Evolutionary conservation across 2,888 invertebrate genomes (phyloP).

Genomic region (Melanargia galathea): DNA sequence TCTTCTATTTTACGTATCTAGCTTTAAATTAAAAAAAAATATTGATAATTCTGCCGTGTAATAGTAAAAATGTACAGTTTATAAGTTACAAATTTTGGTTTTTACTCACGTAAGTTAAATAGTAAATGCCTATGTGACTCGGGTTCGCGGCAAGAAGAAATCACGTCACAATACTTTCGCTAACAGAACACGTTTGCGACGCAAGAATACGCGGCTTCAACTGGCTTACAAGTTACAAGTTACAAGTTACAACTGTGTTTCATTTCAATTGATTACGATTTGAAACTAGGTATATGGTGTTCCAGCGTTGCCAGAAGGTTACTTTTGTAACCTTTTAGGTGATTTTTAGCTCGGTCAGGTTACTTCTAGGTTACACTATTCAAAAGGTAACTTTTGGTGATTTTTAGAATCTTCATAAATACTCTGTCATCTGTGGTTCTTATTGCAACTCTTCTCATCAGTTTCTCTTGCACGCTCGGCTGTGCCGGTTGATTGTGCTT

Average conservation of each 20-base stretch:
- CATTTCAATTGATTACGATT: constrained; percentile 11
- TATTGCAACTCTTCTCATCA: no score
- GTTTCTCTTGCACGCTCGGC: no score
- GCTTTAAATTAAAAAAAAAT: not conserved
- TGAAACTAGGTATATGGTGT: constrained; percentile 7
- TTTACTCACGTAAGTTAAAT: constrained; percentile 6
- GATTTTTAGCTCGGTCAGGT: no score
- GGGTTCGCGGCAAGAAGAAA: not conserved
- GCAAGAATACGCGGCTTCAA: not conserved
- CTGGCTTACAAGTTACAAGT: no score
- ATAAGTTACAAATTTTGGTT: not conserved
- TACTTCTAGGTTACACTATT: no score
- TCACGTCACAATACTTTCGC: not conserved
- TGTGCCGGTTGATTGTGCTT: no score
- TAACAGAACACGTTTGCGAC: not conserved
- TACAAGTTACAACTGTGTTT: not conserved
- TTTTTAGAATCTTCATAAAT: no score
- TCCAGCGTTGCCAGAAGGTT: no score
- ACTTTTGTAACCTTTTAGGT: no score
- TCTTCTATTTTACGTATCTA: not conserved
- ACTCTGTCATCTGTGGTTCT: no score
- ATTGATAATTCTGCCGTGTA: not conserved
- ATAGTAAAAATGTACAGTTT: not conserved
- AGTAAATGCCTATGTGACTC: no score
- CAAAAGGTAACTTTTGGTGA: no score